Evolutionary conservation across 1,140 invertebrate species (phyloP).

Genomic region (Brachionus asplanchnoidis): DNA sequence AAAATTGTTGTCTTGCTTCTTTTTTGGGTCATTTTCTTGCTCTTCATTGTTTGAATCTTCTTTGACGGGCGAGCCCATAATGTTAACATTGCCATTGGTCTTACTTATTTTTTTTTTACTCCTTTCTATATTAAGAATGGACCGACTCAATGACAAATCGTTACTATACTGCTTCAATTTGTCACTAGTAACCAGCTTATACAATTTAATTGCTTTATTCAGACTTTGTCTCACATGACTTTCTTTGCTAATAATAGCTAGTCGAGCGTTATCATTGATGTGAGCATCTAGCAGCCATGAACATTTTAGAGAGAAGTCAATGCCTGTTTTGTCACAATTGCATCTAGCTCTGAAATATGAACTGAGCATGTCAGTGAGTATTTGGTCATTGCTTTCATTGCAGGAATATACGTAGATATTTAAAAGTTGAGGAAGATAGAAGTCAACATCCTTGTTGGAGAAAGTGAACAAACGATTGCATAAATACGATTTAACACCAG

Average conservation of each 20-base stretch:
- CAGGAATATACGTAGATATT: constrained; percentile 97
- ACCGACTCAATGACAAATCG: not conserved
- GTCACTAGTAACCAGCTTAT: constrained; percentile 21
- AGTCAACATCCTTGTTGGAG: constrained; percentile 81
- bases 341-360: not conserved
- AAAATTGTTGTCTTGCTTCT: not conserved
- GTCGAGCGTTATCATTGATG: constrained; percentile 12
- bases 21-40: not conserved
- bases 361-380: not conserved
- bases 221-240: not conserved
- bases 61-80: not conserved
- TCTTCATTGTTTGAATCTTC: not conserved
- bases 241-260: not conserved
- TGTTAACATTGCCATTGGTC: not conserved
- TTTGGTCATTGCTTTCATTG: constrained; percentile 54
- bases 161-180: not conserved
- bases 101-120: not conserved
- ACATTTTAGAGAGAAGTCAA: constrained; percentile 88
- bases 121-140: not conserved
- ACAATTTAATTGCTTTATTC: constrained; percentile 33
- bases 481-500: constrained; percentile 85
- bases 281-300: constrained; percentile 93
- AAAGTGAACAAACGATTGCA: constrained; percentile 93
- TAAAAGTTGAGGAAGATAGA: constrained; percentile 92
- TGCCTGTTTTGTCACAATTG: constrained; percentile 74